These are phyloP conservation scores for Hemicordylus capensis DNA, from an alignment of 2,113 vertebrate genomes.

Conservation along the genomic window DNA sequence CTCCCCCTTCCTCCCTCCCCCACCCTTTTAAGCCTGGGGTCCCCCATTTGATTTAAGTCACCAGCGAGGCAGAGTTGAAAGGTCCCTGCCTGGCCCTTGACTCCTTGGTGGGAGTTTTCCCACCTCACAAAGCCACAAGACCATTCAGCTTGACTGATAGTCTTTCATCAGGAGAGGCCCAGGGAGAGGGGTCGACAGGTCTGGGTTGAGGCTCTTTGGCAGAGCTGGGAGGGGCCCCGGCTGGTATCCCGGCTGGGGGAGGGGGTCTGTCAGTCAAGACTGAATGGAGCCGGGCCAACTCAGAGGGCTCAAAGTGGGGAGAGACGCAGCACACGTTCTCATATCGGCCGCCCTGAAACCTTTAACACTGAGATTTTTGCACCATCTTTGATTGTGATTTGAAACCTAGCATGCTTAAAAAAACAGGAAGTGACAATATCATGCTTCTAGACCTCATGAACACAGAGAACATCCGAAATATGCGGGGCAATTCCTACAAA, in stretches of 20 bases:
- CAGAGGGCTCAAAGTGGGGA: neutral
- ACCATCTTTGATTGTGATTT: neutral
- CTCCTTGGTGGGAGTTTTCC: conserved; percentile 71
- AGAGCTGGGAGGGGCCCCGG: neutral
- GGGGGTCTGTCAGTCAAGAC: neutral
- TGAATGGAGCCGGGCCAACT: neutral
- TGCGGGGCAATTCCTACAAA: neutral
- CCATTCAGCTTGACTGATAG: conserved; percentile 69
- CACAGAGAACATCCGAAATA: neutral
- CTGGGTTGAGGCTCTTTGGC: neutral
- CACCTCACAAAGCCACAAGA: conserved; percentile 71
- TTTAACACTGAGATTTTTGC: neutral
- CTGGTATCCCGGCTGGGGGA: neutral
- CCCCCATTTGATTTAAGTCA: conserved; percentile 62
- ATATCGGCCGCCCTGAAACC: neutral
- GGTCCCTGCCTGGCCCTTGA: conserved; percentile 71
- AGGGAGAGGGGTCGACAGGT: neutral
- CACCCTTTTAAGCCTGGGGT: conserved; percentile 37
- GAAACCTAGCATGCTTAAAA: neutral
- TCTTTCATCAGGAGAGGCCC: conserved; percentile 63
- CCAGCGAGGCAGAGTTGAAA: conserved; percentile 64
- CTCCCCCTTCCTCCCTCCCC: conserved; percentile 13
- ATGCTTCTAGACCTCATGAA: neutral
- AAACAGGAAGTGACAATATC: neutral
- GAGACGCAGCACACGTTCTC: neutral